Base-by-base conservation (phyloP, 2,888 invertebrate species). In the Luperina nickerlii region DNA sequence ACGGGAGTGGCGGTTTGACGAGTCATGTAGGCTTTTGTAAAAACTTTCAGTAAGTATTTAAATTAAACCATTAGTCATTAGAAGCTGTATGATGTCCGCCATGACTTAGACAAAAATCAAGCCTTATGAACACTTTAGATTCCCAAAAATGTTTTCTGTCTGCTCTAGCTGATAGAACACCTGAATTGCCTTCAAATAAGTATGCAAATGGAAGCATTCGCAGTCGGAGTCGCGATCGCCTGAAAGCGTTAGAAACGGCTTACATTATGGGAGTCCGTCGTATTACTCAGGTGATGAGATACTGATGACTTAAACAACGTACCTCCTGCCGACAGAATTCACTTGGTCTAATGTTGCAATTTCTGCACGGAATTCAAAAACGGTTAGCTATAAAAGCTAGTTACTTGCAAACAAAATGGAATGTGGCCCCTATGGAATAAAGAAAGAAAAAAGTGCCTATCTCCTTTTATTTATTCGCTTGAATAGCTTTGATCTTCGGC, bases 401-500 rank as follows among this genome's bases (percentile, higher is more conserved):
- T 82, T 85, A 54, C 32, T 27, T 70, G 65, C 69, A 76, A 78
- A 77, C 65, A 73, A 74, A 81, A 83, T 74, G 48, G 69, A 83
- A 79, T 78, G 68, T 84, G 68, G 57, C 63, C 78, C 75, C 65
- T 69, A 85, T 76, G 74, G 90, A 92, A 91, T 89, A 92, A 92
- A 91, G 87, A 79, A 81, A 69, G 42, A 91, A 92, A 90, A 89
- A 89, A 90, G 90, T 89, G 92, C 84, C 82, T 74, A 86, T 91
- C 87, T 91, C 82, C 71, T 91, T 92, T 92, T 92, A 92, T 94
- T 94, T 93, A 94, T 93, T 93, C 92, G 90, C 90, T 91, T 91
- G 90, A 90, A 94, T 91, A 88, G 91, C 93, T 95, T 95, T 94
- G 92, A 95, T 95, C 91, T 93, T 91, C 84, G 90, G 91, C 91